Evolutionary conservation across 1,140 invertebrate genomes (phyloP), one percentile per base, ranked within the genome.

Genomic region (Archegozetes longisetosus): DNA sequence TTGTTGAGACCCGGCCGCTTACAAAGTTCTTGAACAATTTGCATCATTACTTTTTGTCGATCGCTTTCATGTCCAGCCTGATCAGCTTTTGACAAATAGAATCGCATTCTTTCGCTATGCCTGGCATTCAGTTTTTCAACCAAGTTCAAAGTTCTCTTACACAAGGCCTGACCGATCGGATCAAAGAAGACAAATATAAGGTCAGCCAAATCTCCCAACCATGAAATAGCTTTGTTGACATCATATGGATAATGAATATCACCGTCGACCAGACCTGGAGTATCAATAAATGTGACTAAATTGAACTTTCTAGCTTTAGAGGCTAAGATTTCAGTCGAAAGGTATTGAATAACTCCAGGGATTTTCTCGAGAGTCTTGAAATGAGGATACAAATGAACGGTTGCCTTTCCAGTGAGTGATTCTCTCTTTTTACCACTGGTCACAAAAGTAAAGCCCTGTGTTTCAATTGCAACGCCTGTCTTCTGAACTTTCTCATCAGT

Each of bases 191-290:
- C 78, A 70, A 81, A 79, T 53, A 81, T 77, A 61, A 81, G 66
- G 65, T 81, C 80, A 17, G 79, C 77, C 52, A 79, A 68, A 56
- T 78, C 74, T 55, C 79, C 79, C 32, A 81, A 67, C 78, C 78
- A 80, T 2, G 75, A 65, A 52, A 81, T 76, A 20, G 78, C 68
- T 62, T 78, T 71, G 65, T 81, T 78, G 9, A 81, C 78, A 74
- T 80, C 78, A 72, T 78, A 81, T 6, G 79, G 79, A 70, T 81
- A 81, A 61, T 79, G 77, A 78, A 81, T 79, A 64, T 79, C 78
- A 2, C 80, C 80, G 72, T 81, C 79, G 2, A 81, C 80, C 12
- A 81, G 68, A 9, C 79, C 80, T 29, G 80, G 79, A 2, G 79
- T 79, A 64, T 81, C 80, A 32, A 81, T 75, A 68, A 81, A 81